Conservation (phyloP, 2,113 vertebrate species). For the Dasyprocta punctata region DNA sequence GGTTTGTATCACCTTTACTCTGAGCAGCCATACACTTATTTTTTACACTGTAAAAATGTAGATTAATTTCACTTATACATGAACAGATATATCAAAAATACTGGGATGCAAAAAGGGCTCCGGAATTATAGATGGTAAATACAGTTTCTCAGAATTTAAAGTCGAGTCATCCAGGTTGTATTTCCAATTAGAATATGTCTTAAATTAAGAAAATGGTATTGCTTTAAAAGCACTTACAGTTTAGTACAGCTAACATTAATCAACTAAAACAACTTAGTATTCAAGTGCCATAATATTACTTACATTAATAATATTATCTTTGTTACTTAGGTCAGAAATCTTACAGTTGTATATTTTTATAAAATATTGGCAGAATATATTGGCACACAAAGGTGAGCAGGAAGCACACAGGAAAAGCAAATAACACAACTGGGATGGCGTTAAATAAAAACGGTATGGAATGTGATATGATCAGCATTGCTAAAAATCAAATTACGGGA, state of each 20-base stretch:
- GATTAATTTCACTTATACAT: background rate
- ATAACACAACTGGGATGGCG: background rate
- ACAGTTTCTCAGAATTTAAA: constrained; percentile 10
- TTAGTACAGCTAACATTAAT: background rate
- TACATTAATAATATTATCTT: background rate
- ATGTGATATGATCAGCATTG: background rate
- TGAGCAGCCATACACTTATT: constrained; percentile 12
- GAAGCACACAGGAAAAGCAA: background rate
- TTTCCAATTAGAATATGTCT: constrained; percentile 39
- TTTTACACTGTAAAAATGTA: constrained; percentile 52
- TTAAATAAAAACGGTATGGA: background rate
- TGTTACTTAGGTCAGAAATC: background rate
- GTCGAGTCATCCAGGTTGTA: background rate
- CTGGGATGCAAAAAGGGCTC: background rate
- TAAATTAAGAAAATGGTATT: background rate
- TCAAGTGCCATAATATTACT: background rate
- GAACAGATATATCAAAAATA: background rate
- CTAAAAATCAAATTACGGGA: background rate
- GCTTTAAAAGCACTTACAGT: background rate
- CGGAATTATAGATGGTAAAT: background rate
- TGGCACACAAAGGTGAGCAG: background rate
- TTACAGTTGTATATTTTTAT: background rate
- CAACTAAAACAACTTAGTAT: background rate
- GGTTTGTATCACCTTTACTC: background rate
- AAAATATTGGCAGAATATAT: background rate